Conservation (phyloP, 1,140 invertebrate species). For the Hylaeus volcanicus region DNA sequence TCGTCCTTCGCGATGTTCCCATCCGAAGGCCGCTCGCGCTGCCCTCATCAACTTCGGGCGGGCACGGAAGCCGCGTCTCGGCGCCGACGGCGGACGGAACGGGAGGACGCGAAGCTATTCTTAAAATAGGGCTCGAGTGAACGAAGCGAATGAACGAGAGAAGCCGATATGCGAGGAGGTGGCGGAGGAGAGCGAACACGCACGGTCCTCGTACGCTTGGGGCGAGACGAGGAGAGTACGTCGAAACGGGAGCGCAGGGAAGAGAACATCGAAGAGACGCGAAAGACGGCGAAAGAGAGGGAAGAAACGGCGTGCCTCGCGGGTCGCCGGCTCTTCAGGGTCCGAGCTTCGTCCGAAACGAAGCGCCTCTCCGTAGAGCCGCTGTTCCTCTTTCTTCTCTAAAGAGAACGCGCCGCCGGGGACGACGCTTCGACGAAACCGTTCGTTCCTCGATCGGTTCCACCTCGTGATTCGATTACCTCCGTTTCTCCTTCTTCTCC, state of each 20-base stretch:
- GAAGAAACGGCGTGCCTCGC: constrained; percentile 71
- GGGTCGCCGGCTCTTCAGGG: constrained; percentile 78
- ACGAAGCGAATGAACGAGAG: constrained; percentile 48
- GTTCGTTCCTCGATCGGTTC: constrained; percentile 47
- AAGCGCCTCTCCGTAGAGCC: constrained; percentile 64
- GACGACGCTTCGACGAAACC: constrained; percentile 33
- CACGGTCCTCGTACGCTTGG: neutral
- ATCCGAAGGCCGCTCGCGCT: neutral
- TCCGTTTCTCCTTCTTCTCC: neutral
- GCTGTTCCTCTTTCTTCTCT: constrained; percentile 63
- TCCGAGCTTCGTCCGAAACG: constrained; percentile 76
- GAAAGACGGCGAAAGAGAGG: constrained; percentile 58
- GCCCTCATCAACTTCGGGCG: neutral
- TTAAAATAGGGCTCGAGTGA: constrained; percentile 69
- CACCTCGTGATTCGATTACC: no score
- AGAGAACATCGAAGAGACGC: constrained; percentile 36
- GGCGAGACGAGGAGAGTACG: constrained; percentile 9
- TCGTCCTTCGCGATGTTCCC: neutral
- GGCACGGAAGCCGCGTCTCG: constrained; percentile 28
- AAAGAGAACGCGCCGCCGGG: constrained; percentile 48
- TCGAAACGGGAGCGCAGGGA: constrained; percentile 38
- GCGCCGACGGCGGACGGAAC: constrained; percentile 29
- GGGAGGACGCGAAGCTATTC: constrained; percentile 63
- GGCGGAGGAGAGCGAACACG: neutral
- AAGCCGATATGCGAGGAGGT: constrained; percentile 37